Base-by-base conservation (phyloP, 2,113 vertebrate genomes). In the Eubucco bourcierii region DNA sequence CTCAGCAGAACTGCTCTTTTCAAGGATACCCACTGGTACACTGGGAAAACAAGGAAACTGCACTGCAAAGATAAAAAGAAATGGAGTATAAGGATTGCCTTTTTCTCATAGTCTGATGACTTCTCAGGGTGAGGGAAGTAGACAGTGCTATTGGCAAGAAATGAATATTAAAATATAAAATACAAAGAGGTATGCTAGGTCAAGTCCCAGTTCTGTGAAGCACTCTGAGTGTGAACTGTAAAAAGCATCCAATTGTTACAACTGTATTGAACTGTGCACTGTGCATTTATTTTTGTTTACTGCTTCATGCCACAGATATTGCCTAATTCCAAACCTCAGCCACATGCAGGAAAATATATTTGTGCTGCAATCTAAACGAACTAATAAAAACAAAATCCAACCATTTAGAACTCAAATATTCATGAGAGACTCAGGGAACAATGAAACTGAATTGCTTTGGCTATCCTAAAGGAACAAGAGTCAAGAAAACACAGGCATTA, bases 371-470 rank as follows among this genome's bases (percentile, higher is more conserved):
- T 96, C 91, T 97, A 95, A 97, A 96, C 87, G 72, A 92, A 96
- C 82, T 96, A 96, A 96, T 96, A 97, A 96, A 97, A 97, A 83
- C 94, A 97, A 96, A 74, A 96, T 88, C 96, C 91, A 96, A 78
- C 95, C 91, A 94, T 96, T 97, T 97, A 96, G 92, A 97, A 96
- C 93, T 96, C 97, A 97, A 98, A 97, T 97, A 98, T 97, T 97
- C 95, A 97, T 97, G 95, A 97, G 75, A 95, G 95, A 78, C 90
- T 97, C 78, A 80, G 91, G 89, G 92, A 97, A 97, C 90, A 97
- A 97, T 97, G 96, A 97, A 97, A 96, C 67, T 67, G 94, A 97
- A 94, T 95, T 96, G 91, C 84, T 96, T 96, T 93, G 94, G 80
- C 92, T 97, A 75, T 97, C 95, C 95, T 97, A 90, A 81, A 98